Percentiles rank a stretch among this genome's conserved stretches.
Evolutionary conservation across 1,140 invertebrate genomes (phyloP).

Genomic region (Solenopsis fugax): DNA sequence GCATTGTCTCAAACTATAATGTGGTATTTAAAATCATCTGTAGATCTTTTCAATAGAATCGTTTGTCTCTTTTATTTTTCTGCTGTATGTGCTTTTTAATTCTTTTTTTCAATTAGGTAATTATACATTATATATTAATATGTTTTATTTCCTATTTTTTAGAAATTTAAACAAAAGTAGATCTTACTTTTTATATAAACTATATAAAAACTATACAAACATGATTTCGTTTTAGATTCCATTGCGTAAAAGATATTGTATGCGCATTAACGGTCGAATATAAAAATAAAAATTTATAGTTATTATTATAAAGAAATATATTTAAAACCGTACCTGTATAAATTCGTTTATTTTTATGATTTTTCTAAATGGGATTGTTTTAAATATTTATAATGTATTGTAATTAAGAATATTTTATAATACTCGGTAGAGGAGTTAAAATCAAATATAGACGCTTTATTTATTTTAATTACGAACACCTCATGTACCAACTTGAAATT

Average conservation of each 20-base stretch:
- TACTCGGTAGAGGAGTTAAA: not conserved
- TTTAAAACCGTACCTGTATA: not conserved
- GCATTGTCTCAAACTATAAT: not conserved
- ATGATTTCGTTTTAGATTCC: not conserved
- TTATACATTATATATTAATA: too few relatives aligned
- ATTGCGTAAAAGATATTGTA: not conserved
- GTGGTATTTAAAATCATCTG: not conserved
- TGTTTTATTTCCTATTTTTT: not conserved
- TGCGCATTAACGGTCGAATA: not conserved
- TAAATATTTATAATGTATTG: not conserved
- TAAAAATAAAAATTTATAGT: not conserved
- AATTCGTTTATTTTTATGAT: not conserved
- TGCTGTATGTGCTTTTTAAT: not conserved
- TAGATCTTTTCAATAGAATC: not conserved
- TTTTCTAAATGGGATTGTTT: not conserved
- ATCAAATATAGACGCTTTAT: not conserved
- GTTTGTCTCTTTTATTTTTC: not conserved
- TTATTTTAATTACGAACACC: not conserved
- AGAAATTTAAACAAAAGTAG: not conserved
- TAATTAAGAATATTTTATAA: not conserved
- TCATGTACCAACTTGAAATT: not conserved
- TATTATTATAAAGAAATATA: not conserved
- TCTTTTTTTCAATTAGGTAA: not conserved
- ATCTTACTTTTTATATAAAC: not conserved
- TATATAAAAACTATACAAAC: too few relatives aligned